Conservation (phyloP, 2,113 vertebrate species). For the Parotia lawesii region DNA sequence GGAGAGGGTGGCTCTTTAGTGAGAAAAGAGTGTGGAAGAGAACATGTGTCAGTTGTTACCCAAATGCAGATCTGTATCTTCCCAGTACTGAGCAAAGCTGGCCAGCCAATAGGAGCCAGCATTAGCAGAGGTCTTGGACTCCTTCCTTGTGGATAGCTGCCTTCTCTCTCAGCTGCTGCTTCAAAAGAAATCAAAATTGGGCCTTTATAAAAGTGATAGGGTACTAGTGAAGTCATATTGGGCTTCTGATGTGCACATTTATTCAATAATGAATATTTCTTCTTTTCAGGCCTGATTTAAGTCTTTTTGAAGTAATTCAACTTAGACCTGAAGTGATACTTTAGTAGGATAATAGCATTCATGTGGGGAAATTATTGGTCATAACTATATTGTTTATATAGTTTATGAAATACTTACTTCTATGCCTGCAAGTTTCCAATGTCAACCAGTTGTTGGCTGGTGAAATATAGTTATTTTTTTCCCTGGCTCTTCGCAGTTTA, state of each 20-base stretch:
- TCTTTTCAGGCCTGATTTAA: neutral
- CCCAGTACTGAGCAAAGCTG: neutral
- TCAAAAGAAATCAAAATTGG: neutral
- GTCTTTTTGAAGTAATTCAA: neutral
- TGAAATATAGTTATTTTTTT: neutral
- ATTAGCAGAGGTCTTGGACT: neutral
- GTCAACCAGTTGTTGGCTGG: neutral
- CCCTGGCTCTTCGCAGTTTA: neutral
- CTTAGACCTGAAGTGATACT: neutral
- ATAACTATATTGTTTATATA: neutral
- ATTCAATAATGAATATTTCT: neutral
- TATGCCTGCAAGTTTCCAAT: neutral
- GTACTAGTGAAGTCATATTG: neutral
- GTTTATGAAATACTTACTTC: conserved; percentile 17
- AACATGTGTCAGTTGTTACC: neutral
- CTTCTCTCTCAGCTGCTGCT: neutral
- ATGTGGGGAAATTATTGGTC: neutral
- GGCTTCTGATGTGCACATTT: neutral
- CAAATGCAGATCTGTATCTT: neutral
- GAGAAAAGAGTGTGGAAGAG: neutral
- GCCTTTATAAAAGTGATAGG: neutral
- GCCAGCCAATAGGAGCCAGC: neutral
- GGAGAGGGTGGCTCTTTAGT: neutral
- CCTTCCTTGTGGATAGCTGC: neutral
- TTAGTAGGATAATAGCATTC: neutral